phyloP scores from a whole-genome alignment of 1,140 invertebrate genomes.

The Drosophila parabipectinata region DNA sequence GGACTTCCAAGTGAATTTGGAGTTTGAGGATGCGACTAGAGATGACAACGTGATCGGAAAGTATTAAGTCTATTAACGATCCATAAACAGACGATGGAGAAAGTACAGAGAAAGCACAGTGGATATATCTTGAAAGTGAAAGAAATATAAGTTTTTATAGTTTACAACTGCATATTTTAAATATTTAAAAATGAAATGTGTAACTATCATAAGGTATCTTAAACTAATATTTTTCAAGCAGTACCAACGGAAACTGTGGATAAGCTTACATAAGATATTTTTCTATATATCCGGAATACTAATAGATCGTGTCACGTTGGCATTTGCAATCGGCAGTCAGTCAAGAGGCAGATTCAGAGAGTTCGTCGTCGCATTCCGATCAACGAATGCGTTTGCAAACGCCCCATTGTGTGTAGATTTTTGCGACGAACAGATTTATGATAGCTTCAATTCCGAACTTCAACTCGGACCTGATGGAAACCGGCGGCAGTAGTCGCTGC shows the following conservation, averaged over 20 bases:
- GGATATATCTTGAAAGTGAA: not conserved
- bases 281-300: not conserved
- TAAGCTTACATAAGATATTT: not conserved
- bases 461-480: conserved; percentile 33
- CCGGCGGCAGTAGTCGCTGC: conserved; percentile 32
- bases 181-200: not conserved
- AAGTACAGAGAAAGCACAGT: not conserved
- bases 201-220: not conserved
- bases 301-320: conserved; percentile 10
- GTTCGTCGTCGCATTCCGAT: conserved; percentile 68
- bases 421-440: conserved; percentile 82
- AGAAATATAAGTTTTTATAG: not conserved
- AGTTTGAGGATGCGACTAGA: conserved; percentile 7
- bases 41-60: conserved; percentile 33
- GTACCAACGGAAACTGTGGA: no score
- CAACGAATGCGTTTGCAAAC: conserved; percentile 80
- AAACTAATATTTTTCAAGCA: no score
- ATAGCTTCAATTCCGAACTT: conserved; percentile 68
- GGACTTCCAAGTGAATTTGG: conserved; percentile 33
- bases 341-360: conserved; percentile 59
- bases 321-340: conserved; percentile 45
- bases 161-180: no score
- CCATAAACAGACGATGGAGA: not conserved
- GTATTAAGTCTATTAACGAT: conserved; percentile 19
- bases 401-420: conserved; percentile 83